Conservation (phyloP, 2,797 vertebrate genomes). For the Chromobotia macracanthus region DNA sequence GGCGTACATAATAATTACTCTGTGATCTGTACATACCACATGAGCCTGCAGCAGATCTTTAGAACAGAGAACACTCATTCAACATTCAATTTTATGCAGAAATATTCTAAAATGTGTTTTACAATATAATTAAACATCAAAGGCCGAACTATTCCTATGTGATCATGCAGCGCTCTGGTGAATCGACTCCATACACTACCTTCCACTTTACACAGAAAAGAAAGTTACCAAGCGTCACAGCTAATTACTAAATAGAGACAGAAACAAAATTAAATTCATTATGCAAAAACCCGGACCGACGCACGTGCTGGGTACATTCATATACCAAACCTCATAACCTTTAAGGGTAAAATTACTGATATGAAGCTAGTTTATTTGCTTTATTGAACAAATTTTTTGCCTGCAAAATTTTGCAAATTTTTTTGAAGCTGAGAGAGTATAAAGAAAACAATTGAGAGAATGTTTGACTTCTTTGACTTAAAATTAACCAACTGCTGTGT, state of each 20-base stretch:
- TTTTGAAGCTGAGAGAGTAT: constrained; percentile 33
- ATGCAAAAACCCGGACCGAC: constrained; percentile 76
- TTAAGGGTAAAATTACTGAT: constrained; percentile 67
- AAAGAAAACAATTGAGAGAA: constrained; percentile 33
- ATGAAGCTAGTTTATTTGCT: constrained; percentile 60
- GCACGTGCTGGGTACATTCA: constrained; percentile 64
- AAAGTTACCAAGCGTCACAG: constrained; percentile 76
- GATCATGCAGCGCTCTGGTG: constrained; percentile 78
- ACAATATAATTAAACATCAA: constrained; percentile 87
- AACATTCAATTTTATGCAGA: constrained; percentile 80
- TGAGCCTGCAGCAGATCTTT: constrained; percentile 70
- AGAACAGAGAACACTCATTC: constrained; percentile 71
- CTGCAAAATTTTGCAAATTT: too few relatives aligned
- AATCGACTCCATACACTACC: constrained; percentile 72
- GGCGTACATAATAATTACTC: constrained; percentile 38
- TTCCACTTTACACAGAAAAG: constrained; percentile 68
- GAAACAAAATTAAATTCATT: constrained; percentile 74
- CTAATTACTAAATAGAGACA: constrained; percentile 82
- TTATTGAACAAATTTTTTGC: constrained; percentile 60
- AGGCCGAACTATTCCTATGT: constrained; percentile 82
- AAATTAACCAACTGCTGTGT: constrained; percentile 15
- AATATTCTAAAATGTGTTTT: constrained; percentile 84
- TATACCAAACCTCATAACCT: constrained; percentile 64
- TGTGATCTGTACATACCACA: constrained; percentile 30
- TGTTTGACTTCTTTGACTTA: constrained; percentile 38